Evolutionary conservation across 2,113 vertebrate genomes (phyloP), one percentile per base, ranked within the genome.

Genomic region (Plecotus auritus): DNA sequence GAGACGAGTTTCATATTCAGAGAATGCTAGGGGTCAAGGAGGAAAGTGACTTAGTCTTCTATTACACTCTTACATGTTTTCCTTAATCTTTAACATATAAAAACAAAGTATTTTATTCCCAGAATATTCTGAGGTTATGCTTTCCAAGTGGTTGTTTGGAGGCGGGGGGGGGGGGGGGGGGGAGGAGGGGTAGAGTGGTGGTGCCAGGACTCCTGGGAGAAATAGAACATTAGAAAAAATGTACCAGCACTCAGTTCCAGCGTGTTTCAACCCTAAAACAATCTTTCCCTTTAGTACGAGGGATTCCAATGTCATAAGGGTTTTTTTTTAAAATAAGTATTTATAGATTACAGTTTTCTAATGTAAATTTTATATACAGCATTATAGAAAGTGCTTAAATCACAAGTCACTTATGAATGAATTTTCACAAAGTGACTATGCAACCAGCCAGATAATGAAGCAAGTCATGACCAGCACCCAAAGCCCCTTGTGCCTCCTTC

Each of bases 61-160:
- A 37, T 74, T 74, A 80, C 22, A 56, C 22, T 40, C 28, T 69
- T 32, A 42, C 78, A 3, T 51, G 37, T 74, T 87, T 35, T 1
- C 16, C 70, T 70, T 45, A 80, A 42, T 72, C 74, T 92, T 76
- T 3, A 80, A 95, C 88, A 83, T 32, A 92, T 40, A 59, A 92
- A 93, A 96, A 30, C 96, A 93, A 92, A 90, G 91, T 72, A 90
- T 90, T 92, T 78, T 40, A 23, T 90, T 93, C 80, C 84, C 70
- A 59, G 28, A 76, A 56, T 73, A 47, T 72, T 80, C 86, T 67
- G 78, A 85, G 85, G 45, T 72, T 90, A 54, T 37, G 35, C 22
- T 85, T 81, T 89, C 69, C 30, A 76, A 85, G 77, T 72, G 67
- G 51, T 61, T 77, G 5, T 93, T 37, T 84, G 70, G 18, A 22